Percentiles rank a stretch among this genome's conserved stretches.
phyloP scores from a whole-genome alignment of 2,113 vertebrate genomes.

The Tiliqua scincoides region DNA sequence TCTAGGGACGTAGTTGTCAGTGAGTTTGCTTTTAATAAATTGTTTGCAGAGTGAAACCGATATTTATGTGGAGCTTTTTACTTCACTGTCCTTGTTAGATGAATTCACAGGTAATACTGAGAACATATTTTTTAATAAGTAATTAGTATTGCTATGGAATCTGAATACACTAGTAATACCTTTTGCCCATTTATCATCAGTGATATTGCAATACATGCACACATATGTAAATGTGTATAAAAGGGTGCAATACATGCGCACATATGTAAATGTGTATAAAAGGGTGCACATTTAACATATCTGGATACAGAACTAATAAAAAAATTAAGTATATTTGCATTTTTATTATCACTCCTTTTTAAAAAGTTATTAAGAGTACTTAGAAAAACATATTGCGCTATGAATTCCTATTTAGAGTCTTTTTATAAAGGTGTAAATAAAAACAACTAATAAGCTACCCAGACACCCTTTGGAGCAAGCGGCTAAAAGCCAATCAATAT shows the following conservation, averaged over 20 bases:
- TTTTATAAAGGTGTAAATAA: slow-evolving; percentile 89
- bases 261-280: slow-evolving; percentile 61
- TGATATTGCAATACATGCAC: slow-evolving; percentile 67
- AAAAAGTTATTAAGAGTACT: slow-evolving; percentile 88
- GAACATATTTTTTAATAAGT: slow-evolving; percentile 67
- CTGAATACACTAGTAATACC: slow-evolving; percentile 64
- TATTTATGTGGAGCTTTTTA: slow-evolving; percentile 32
- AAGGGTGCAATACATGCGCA: slow-evolving; percentile 63
- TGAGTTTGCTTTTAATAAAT: slow-evolving; percentile 40
- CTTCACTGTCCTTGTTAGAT: slow-evolving; percentile 36
- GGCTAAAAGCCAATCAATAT: slow-evolving; percentile 93
- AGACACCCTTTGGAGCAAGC: slow-evolving; percentile 88
- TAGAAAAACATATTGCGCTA: slow-evolving; percentile 85
- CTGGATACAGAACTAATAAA: slow-evolving; percentile 80
- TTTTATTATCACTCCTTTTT: slow-evolving; percentile 85
- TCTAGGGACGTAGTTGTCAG: not conserved
- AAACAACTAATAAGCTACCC: slow-evolving; percentile 88
- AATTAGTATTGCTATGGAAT: slow-evolving; percentile 68
- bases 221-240: slow-evolving; percentile 61
- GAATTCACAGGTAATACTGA: slow-evolving; percentile 37
- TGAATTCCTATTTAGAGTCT: slow-evolving; percentile 83
- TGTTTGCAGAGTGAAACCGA: not conserved
- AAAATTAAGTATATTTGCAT: slow-evolving; percentile 85
- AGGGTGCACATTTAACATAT: slow-evolving; percentile 73
- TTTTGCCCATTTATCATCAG: slow-evolving; percentile 64